Base-by-base conservation (phyloP, 1,140 invertebrate genomes). In the Melitaea cinxia region DNA sequence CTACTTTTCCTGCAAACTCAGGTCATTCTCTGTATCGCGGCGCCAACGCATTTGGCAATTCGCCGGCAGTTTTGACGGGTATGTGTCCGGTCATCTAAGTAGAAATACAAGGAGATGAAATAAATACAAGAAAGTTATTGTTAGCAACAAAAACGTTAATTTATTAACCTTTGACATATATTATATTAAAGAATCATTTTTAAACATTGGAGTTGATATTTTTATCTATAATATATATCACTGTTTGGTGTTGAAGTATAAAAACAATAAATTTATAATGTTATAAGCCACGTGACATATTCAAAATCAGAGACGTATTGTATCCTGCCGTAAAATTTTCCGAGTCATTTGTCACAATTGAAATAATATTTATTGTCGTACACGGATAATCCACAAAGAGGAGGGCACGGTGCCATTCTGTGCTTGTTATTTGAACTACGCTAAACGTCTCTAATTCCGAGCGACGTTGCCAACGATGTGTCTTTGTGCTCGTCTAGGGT, bases 1-100 rank as follows among this genome's bases (percentile, higher is more conserved):
- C 70, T 57, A 71, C 26, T 75, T 33, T 33, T 75, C 65, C 56
- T 42, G 37, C 37, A 42, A 42, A 64, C 66, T 59, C 67, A 63
- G 71, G 70, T 70, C 68, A 72, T 64, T 64, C 66, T 58, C 68
- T 61, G 68, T 50, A 67, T 60, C 42, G 57, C 62, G 75, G 75
- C 73, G 75, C 72, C 75, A 73, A 79, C 72, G 73, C 75, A 72
- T 79, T 83, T 85, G 80, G 80, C 80, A 79, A 75, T 42, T 15
- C 58, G 75, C 78, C 80, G 67, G 74, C 71, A 63, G 54, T 72
- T 75, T 63, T 75, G 70, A 78, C 74, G 68, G 71, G 64, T 62
- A 70, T 70, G 67, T 72, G 67, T 75, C 68, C 79, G 66, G 52
- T 72, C 64, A 58, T 53, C 66, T 66, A 55, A 63, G 53, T 62